Conservation (phyloP, 2,113 vertebrate genomes). For the Gallinago jamesoni region DNA sequence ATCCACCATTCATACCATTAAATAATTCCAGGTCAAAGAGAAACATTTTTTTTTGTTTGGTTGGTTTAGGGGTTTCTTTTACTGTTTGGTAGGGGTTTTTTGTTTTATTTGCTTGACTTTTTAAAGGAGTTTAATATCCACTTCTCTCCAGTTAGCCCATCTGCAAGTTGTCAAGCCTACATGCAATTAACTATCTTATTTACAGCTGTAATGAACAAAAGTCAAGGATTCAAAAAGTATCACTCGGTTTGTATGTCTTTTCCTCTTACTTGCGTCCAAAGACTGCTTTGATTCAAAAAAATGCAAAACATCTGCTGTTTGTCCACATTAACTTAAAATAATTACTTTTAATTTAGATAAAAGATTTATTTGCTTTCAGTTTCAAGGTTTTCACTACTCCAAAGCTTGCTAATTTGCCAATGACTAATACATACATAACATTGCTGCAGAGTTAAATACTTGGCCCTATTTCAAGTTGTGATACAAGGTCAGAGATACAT, state of each 20-base stretch:
- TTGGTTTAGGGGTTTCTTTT: neutral
- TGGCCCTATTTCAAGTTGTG: conserved; percentile 73
- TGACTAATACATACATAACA: conserved; percentile 71
- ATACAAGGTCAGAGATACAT: conserved; percentile 82
- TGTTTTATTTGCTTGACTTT: neutral
- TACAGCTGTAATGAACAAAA: conserved; percentile 85
- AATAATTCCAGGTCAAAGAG: conserved; percentile 73
- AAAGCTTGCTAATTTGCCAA: conserved; percentile 72
- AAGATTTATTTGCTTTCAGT: conserved; percentile 76
- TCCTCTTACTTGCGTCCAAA: conserved; percentile 76
- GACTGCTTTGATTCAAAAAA: conserved; percentile 76
- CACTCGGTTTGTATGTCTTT: conserved; percentile 72
- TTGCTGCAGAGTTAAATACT: conserved; percentile 69
- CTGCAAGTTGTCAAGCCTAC: conserved; percentile 82
- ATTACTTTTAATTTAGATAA: conserved; percentile 90
- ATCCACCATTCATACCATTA: conserved; percentile 4
- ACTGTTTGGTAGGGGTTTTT: neutral
- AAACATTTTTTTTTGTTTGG: neutral
- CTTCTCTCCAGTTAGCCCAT: conserved; percentile 79
- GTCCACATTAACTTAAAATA: conserved; percentile 87
- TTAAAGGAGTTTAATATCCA: conserved; percentile 62
- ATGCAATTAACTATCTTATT: conserved; percentile 82
- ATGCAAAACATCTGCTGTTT: conserved; percentile 86
- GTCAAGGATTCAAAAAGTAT: conserved; percentile 84
- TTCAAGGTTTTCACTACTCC: conserved; percentile 80